Evolutionary conservation across 92 coral and sea anemone genomes (phyloP).

Genomic region (Palythoa caribaeorum): DNA sequence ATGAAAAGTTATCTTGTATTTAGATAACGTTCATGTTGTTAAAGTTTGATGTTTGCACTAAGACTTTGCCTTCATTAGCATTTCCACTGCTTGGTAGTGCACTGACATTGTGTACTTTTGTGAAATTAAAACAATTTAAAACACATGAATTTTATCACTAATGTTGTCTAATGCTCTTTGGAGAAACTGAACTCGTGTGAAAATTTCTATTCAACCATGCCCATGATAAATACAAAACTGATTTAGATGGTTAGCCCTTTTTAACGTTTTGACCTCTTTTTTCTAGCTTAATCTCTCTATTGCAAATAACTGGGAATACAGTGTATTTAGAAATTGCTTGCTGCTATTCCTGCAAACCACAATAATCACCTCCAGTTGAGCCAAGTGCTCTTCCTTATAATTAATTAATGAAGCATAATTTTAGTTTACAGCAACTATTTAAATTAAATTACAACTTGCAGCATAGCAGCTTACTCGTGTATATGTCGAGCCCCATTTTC

Average conservation of each 20-base stretch:
- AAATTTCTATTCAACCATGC: too few species aligned
- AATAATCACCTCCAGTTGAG: background rate
- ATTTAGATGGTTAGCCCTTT: background rate
- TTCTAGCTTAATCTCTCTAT: background rate
- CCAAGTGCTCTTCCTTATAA: background rate
- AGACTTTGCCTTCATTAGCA: background rate
- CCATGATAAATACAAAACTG: background rate
- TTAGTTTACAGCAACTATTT: background rate
- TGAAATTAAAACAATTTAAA: background rate
- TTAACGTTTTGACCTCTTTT: background rate
- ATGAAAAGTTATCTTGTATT: background rate
- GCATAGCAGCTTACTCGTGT: background rate
- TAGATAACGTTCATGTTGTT: background rate
- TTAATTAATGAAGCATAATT: background rate
- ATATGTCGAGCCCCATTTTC: background rate
- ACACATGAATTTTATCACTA: too few species aligned
- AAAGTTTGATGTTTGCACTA: background rate
- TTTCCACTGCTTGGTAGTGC: background rate
- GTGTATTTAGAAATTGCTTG: background rate
- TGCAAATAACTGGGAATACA: background rate
- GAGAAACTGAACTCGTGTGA: too few species aligned
- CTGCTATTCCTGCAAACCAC: background rate
- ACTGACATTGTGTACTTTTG: background rate
- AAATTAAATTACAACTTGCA: background rate
- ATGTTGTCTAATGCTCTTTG: too few species aligned